These are phyloP conservation scores for Zaprionus ghesquierei DNA, from an alignment of 1,140 invertebrate genomes.

Conservation along the genomic window DNA sequence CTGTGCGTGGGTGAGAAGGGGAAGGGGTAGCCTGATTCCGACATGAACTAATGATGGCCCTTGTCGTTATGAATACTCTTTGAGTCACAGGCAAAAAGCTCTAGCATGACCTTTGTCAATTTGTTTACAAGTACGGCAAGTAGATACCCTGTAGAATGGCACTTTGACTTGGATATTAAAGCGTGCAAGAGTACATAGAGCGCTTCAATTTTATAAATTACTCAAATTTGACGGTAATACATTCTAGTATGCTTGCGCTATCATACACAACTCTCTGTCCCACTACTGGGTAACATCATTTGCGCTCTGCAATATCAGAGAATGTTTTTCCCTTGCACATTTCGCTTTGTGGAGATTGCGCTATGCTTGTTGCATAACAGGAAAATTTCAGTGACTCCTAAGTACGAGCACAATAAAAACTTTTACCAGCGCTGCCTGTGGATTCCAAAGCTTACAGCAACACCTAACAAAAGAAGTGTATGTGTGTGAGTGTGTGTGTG, in stretches of 20 bases:
- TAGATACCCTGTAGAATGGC: background rate
- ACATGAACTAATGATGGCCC: conserved; percentile 38
- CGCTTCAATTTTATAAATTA: too few relatives aligned
- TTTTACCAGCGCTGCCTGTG: background rate
- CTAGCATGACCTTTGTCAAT: conserved; percentile 6
- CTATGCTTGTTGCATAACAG: conserved; percentile 7
- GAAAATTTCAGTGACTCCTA: background rate
- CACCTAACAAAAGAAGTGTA: background rate
- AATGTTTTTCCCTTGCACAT: conserved; percentile 11
- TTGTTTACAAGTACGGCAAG: background rate
- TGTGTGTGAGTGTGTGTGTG: background rate
- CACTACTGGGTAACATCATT: background rate
- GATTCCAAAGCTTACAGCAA: background rate
- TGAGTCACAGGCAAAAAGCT: conserved; percentile 2
- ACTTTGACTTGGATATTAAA: too few relatives aligned
- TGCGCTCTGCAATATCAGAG: conserved; percentile 3
- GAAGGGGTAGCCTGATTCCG: background rate
- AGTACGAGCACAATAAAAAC: conserved; percentile 4
- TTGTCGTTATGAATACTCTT: background rate
- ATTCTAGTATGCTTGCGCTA: too few relatives aligned
- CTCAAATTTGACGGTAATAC: too few relatives aligned
- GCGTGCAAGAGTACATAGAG: background rate
- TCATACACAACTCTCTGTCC: background rate
- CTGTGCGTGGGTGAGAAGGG: background rate
- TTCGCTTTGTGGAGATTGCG: conserved; percentile 5